phyloP scores from a whole-genome alignment of 2,888 invertebrate genomes.

The Mesoligia furuncula region DNA sequence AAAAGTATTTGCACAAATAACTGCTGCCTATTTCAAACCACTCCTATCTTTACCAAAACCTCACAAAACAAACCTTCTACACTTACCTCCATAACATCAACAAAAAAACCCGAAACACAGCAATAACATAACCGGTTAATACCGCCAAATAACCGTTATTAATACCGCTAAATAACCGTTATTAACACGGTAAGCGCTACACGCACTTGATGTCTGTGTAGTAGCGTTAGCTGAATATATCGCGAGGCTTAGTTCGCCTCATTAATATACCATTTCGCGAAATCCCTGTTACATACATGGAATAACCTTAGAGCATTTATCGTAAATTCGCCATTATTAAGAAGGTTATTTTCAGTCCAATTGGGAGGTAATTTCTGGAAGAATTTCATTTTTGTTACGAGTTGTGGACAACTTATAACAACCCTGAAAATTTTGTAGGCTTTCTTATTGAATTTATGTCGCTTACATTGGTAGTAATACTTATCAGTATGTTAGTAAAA shows the following conservation, averaged over 20 bases:
- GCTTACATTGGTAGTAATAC: not conserved
- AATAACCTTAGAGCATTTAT: constrained; percentile 38
- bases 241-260: constrained; percentile 54
- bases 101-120: constrained; percentile 25
- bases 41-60: not conserved
- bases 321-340: constrained; percentile 15
- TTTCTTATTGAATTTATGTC: not conserved
- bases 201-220: constrained; percentile 51
- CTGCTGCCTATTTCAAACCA: not conserved
- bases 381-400: not conserved
- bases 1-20: not conserved
- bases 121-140: constrained; percentile 55
- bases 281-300: constrained; percentile 54
- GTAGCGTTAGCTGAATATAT: constrained; percentile 62
- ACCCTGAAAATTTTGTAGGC: not conserved
- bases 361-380: constrained; percentile 2
- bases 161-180: constrained; percentile 51
- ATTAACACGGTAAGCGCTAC: constrained; percentile 54
- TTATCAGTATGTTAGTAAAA: too few species aligned
- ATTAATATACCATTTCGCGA: constrained; percentile 68
- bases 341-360: not conserved
- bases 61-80: constrained; percentile 10
- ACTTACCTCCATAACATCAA: not conserved
- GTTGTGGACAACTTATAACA: not conserved
- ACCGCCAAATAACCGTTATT: constrained; percentile 46